phyloP scores from a whole-genome alignment of 2,113 vertebrate genomes.

The Rhinogobius similis region DNA sequence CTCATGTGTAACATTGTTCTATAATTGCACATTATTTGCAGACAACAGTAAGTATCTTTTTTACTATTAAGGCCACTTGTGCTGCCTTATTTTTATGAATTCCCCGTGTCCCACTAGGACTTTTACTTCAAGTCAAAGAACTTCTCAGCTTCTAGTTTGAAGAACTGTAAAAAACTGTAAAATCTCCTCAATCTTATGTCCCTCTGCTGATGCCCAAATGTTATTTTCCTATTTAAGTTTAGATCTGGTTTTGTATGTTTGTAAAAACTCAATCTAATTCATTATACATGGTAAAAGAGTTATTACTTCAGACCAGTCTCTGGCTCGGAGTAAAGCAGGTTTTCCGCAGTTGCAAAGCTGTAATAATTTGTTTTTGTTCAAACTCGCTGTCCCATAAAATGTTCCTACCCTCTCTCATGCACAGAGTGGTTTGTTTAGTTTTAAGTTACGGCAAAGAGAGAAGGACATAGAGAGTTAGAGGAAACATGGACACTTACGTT shows the following conservation, averaged over 20 bases:
- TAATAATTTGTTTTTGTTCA: slow-evolving; percentile 22
- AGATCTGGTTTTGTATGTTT: too few species aligned
- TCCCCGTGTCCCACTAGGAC: too few species aligned
- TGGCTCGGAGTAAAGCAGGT: not conserved
- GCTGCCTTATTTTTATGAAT: too few species aligned
- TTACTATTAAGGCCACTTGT: too few species aligned
- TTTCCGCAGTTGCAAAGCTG: not conserved
- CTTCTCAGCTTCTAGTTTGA: too few species aligned
- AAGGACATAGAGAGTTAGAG: slow-evolving; percentile 9
- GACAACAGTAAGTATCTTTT: not conserved
- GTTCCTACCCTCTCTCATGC: slow-evolving; percentile 8
- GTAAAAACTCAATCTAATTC: not conserved
- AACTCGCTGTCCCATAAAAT: not conserved
- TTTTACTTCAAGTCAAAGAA: too few species aligned
- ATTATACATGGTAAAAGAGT: not conserved
- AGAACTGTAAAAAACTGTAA: too few species aligned
- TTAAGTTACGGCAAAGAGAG: slow-evolving; percentile 16
- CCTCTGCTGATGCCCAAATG: too few species aligned
- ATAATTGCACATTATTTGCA: too few species aligned
- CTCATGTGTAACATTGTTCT: too few species aligned
- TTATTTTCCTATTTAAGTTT: too few species aligned
- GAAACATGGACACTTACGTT: slow-evolving; percentile 69
- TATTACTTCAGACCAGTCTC: not conserved
- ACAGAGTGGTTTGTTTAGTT: slow-evolving; percentile 15
- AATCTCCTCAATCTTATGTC: too few species aligned